Evolutionary conservation across 2,888 invertebrate species (phyloP).

Genomic region (Hipparchia sbordonii): DNA sequence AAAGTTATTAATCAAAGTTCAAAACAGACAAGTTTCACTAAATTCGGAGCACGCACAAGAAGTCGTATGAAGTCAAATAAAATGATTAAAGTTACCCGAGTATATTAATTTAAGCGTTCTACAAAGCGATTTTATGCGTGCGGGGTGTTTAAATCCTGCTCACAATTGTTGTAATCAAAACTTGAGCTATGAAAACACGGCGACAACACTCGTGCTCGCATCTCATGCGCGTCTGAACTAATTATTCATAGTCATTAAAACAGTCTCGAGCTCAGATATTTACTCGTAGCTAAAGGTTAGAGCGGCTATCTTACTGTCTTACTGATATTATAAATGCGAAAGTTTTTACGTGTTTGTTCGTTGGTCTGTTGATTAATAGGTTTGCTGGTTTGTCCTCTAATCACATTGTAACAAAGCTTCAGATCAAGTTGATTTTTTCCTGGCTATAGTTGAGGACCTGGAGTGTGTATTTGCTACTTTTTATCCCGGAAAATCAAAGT

Average conservation of each 20-base stretch:
- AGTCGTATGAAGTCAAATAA: constrained; percentile 2
- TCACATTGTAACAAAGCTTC: too few relatives aligned
- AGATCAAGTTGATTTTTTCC: too few relatives aligned
- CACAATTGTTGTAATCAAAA: constrained; percentile 38
- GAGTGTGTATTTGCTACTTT: too few relatives aligned
- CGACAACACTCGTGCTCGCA: constrained; percentile 44
- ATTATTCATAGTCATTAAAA: constrained; percentile 25
- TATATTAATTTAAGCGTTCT: constrained; percentile 19
- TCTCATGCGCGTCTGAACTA: constrained; percentile 7
- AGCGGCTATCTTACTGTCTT: neutral
- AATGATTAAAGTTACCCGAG: constrained; percentile 14
- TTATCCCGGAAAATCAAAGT: too few relatives aligned
- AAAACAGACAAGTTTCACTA: neutral
- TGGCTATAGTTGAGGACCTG: too few relatives aligned
- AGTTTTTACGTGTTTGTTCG: too few relatives aligned
- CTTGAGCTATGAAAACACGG: constrained; percentile 33
- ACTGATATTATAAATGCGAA: neutral
- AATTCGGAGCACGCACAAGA: neutral
- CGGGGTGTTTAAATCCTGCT: neutral
- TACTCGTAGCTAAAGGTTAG: neutral
- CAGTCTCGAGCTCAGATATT: neutral
- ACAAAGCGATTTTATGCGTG: constrained; percentile 13
- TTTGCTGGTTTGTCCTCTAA: too few relatives aligned
- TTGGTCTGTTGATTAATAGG: too few relatives aligned
- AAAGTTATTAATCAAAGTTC: neutral